Evolutionary conservation across 2,797 vertebrate species (phyloP).

Genomic region (Basileuterus tristriatus): DNA sequence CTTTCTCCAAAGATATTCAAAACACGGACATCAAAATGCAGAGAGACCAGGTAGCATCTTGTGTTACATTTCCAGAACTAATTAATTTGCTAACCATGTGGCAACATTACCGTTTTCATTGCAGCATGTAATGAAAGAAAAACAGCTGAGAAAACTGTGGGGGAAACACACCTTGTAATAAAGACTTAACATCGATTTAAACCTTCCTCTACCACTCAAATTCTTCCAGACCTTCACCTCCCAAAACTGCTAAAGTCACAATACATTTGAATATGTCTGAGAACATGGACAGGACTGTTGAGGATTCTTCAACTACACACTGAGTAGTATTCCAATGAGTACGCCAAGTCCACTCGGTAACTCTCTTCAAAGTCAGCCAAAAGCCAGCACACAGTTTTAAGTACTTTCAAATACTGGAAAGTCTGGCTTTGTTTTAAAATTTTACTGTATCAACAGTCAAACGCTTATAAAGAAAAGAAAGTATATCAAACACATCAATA

Average conservation of each 20-base stretch:
- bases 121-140: constrained; percentile 52
- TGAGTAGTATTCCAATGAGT: neutral
- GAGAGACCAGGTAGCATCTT: neutral
- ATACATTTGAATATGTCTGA: neutral
- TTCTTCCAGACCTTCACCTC: neutral
- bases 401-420: neutral
- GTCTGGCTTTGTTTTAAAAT: neutral
- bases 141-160: constrained; percentile 33
- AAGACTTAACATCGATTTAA: neutral
- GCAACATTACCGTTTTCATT: constrained; percentile 1
- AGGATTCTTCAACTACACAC: neutral
- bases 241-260: neutral
- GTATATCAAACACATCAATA: neutral
- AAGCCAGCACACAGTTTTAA: neutral
- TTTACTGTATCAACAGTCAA: neutral
- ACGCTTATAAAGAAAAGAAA: neutral
- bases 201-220: neutral
- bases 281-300: neutral
- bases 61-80: neutral
- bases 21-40: neutral
- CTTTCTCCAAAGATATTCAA: neutral
- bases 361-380: neutral
- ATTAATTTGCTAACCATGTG: constrained; percentile 14
- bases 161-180: neutral
- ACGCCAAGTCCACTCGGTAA: neutral